Conservation (phyloP, 2,888 invertebrate species). For the Julus scanicus region DNA sequence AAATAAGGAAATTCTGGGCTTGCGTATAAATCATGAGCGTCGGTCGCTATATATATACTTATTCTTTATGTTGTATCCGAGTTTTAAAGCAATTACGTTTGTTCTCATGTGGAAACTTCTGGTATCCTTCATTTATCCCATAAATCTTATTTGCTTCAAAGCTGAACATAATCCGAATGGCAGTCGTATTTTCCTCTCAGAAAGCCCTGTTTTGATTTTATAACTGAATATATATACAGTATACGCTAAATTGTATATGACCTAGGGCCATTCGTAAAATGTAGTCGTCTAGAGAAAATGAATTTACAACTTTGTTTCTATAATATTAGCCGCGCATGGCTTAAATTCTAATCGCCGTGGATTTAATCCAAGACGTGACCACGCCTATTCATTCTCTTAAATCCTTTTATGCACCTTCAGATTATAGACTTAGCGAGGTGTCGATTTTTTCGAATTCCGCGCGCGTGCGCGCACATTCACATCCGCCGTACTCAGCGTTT, state of each 20-base stretch:
- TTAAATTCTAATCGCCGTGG: too few relatives aligned
- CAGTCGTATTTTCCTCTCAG: neutral
- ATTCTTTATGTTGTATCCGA: neutral
- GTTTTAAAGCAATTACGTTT: slow-evolving; percentile 11
- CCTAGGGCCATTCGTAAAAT: neutral
- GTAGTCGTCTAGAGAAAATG: neutral
- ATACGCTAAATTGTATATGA: neutral
- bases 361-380: too few relatives aligned
- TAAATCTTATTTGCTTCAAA: slow-evolving; percentile 11
- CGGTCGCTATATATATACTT: neutral
- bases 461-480: too few relatives aligned
- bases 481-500: too few relatives aligned
- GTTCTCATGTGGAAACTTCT: slow-evolving; percentile 19
- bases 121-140: neutral
- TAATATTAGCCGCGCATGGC: too few relatives aligned
- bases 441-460: too few relatives aligned
- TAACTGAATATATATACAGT: neutral
- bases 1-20: neutral
- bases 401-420: too few relatives aligned
- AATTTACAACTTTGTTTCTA: too few relatives aligned
- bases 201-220: neutral
- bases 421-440: too few relatives aligned
- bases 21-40: neutral
- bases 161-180: neutral
- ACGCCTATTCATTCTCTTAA: too few relatives aligned